phyloP scores from a whole-genome alignment of 2,113 vertebrate species.

The Fulmarus glacialis region DNA sequence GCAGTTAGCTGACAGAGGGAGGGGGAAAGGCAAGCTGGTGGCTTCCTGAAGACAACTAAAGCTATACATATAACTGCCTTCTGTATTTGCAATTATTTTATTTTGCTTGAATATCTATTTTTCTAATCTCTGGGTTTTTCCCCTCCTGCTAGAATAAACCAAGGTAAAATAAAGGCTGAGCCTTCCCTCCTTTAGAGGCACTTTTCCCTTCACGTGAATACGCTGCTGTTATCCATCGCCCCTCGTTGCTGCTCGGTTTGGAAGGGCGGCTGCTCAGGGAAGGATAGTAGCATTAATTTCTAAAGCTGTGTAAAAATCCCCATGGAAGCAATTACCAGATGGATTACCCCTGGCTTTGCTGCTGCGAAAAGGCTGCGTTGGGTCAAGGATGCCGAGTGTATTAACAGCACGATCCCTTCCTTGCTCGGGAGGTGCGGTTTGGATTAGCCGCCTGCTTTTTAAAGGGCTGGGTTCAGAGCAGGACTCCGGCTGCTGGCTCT shows the following conservation, averaged over 20 bases:
- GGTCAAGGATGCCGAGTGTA: neutral
- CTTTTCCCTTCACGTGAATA: neutral
- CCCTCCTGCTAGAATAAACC: neutral
- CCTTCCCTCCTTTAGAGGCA: neutral
- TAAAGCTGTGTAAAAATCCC: conserved; percentile 55
- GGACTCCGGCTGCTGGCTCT: neutral
- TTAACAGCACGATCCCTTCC: conserved; percentile 2
- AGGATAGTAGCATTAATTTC: conserved; percentile 31
- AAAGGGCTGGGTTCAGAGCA: neutral
- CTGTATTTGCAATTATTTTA: neutral
- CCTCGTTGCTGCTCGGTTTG: neutral
- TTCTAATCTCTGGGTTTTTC: neutral
- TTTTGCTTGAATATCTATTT: neutral
- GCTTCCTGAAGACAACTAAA: neutral
- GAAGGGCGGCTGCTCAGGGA: neutral
- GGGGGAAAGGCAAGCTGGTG: neutral
- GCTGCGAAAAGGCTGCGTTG: neutral
- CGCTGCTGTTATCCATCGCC: neutral
- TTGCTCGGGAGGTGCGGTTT: neutral
- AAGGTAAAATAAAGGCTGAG: neutral
- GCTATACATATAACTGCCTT: neutral
- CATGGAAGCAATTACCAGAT: conserved; percentile 52
- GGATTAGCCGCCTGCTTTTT: conserved; percentile 10
- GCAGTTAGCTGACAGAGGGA: neutral
- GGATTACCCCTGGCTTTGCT: conserved; percentile 38